Evolutionary conservation across 1,140 invertebrate species (phyloP).

Genomic region (Pogonomyrmex barbatus): DNA sequence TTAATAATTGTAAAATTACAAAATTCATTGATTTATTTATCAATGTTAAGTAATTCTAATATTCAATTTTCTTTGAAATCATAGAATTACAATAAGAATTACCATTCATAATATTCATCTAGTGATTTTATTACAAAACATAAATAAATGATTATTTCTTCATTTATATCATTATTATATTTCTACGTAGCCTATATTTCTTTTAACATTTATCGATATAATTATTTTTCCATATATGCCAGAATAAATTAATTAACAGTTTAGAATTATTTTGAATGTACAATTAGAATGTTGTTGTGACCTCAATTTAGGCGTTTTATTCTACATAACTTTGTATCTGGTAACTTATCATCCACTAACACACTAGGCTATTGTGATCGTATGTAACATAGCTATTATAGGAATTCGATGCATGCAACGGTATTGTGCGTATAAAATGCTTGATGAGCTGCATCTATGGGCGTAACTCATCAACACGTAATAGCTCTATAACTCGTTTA

Average conservation of each 20-base stretch:
- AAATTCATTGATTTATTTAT: not conserved
- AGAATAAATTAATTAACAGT: not conserved
- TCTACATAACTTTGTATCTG: not conserved
- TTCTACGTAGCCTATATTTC: not conserved
- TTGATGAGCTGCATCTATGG: conserved; percentile 22
- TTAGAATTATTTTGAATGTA: not conserved
- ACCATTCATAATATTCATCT: not conserved
- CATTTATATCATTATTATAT: not conserved
- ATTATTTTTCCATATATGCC: not conserved
- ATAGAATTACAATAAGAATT: not conserved
- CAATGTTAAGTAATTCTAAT: not conserved
- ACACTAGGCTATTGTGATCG: not conserved
- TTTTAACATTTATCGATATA: not conserved
- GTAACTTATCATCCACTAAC: conserved; percentile 16
- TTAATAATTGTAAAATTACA: not conserved
- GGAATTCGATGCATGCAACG: conserved; percentile 11
- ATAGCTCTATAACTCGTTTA: conserved; percentile 36
- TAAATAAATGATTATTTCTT: not conserved
- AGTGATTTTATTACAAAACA: not conserved
- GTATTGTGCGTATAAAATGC: conserved; percentile 50
- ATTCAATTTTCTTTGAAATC: not conserved
- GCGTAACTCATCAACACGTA: conserved; percentile 39
- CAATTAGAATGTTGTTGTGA: not conserved
- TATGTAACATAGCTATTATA: conserved; percentile 30
- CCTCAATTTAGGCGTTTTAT: not conserved